Evolutionary conservation across 2,797 vertebrate genomes (phyloP).

Genomic region (Anabas testudineus): DNA sequence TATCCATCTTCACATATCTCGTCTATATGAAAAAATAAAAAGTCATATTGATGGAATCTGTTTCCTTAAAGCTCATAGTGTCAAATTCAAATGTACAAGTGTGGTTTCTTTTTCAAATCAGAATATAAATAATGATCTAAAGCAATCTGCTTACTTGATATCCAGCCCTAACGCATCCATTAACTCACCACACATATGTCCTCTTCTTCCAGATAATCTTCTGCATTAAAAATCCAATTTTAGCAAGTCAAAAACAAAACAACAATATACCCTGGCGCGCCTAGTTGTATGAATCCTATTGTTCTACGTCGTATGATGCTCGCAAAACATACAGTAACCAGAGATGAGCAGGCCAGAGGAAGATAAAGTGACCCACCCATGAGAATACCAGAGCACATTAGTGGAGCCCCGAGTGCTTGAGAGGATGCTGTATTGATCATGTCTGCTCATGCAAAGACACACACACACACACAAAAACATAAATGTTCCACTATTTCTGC

Average conservation of each 20-base stretch:
- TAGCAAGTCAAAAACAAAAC: constrained; percentile 19
- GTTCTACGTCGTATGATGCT: constrained; percentile 3
- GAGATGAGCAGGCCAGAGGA: constrained; percentile 2
- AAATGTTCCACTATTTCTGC: neutral
- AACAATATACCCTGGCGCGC: fast-evolving
- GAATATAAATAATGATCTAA: too few species aligned
- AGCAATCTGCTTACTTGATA: neutral
- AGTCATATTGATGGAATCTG: neutral
- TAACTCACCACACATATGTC: constrained; percentile 54
- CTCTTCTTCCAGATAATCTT: constrained; percentile 8
- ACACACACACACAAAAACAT: constrained; percentile 13
- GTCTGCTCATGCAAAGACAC: neutral
- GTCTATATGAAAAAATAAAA: too few species aligned
- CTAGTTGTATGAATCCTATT: constrained; percentile 6
- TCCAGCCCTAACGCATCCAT: neutral
- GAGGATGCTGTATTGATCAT: constrained; percentile 59
- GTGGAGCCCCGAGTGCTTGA: constrained; percentile 53
- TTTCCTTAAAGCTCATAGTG: neutral
- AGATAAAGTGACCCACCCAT: constrained; percentile 51
- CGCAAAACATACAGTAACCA: neutral
- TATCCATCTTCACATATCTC: too few species aligned
- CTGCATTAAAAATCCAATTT: constrained; percentile 13
- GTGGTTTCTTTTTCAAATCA: too few species aligned
- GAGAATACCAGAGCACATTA: constrained; percentile 64
- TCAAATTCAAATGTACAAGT: neutral